A percentile compares a stretch with the other conserved stretches of the same genome.
phyloP scores from a whole-genome alignment of 2,888 invertebrate genomes.

The Trissolcus japonicus region DNA sequence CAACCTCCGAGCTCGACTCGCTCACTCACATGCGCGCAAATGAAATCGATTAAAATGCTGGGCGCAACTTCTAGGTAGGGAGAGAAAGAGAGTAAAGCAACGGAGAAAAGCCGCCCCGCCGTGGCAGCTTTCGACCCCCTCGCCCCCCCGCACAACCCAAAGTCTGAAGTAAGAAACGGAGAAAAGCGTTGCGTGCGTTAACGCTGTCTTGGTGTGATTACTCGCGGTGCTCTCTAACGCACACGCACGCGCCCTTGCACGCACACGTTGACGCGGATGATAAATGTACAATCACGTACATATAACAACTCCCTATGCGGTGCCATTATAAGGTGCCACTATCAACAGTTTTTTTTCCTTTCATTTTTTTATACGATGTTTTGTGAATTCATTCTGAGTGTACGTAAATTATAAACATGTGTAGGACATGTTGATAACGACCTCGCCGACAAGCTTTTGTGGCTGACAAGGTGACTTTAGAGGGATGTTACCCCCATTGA shows the following conservation, averaged over 20 bases:
- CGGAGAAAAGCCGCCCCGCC: slow-evolving; percentile 75
- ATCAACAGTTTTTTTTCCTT: slow-evolving; percentile 24
- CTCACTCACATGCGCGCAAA: slow-evolving; percentile 82
- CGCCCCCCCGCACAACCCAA: slow-evolving; percentile 42
- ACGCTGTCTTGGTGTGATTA: slow-evolving; percentile 59
- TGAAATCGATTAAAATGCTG: slow-evolving; percentile 84
- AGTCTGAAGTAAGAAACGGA: slow-evolving; percentile 70
- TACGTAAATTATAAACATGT: slow-evolving; percentile 50
- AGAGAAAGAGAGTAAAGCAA: slow-evolving; percentile 75
- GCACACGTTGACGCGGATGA: slow-evolving; percentile 34
- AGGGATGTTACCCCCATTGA: no score
- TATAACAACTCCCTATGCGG: slow-evolving; percentile 55
- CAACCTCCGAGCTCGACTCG: slow-evolving; percentile 61
- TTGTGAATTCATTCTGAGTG: slow-evolving; percentile 49
- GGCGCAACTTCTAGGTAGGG: slow-evolving; percentile 80
- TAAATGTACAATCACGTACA: slow-evolving; percentile 59
- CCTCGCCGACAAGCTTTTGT: slow-evolving; percentile 9
- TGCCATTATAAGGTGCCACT: slow-evolving; percentile 56
- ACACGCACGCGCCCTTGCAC: slow-evolving; percentile 18
- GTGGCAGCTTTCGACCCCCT: slow-evolving; percentile 54
- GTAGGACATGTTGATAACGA: slow-evolving; percentile 40
- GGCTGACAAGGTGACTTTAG: slow-evolving; percentile 4
- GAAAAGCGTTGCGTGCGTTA: slow-evolving; percentile 74
- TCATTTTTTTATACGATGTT: slow-evolving; percentile 14
- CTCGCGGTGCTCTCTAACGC: slow-evolving; percentile 51